Evolutionary conservation across 2,888 invertebrate genomes (phyloP), one percentile per base, ranked within the genome.

Genomic region (Proisotoma minuta): DNA sequence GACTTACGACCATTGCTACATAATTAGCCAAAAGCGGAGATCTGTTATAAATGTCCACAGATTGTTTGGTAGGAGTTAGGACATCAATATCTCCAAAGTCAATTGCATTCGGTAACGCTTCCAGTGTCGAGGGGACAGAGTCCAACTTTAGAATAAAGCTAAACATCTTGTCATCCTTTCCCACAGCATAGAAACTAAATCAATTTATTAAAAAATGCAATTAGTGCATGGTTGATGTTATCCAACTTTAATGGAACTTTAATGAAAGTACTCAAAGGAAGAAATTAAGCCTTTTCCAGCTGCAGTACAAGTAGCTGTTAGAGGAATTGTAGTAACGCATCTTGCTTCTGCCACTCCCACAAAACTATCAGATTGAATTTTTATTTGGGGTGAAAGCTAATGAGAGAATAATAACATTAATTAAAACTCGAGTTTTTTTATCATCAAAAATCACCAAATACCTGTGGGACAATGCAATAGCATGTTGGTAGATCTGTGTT

Each of bases 51-150:
- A 68, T 43, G 15, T 65, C 65, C 3, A 68, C 57, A 0, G 49
- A 27, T 8, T 47, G 20, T 2, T 28, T 27, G n/a, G 48, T 28
- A 3, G 62, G 60, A 12, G 53, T 40, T 8, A 65, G 5, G 0
- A 62, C 49, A 27, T 60, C 43, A 29, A 65, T 53, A 12, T 48
- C 51, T 4, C 68, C 68, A 50, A 68, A 68, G 28, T 68, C 65
- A 10, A 65, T 43, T n/a, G 18, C 28, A 20, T 52, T 61, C 1
- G 51, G 22, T 18, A 52, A 61, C 10, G 63, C 62, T 18, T 64
- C 57, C 2, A 65, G 40, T 59, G 52, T 63, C 1, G 65, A 54
- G 12, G 65, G 51, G 18, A 59, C 34, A 4, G 57, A 53, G 4
- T 58, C 57, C 29, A 40, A 26, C 34, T 62, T 54, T 3, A 68